phyloP scores from a whole-genome alignment of 30 jellyfish, hydroid and myxozoan species.

The Pseudorhiza aurosa region DNA sequence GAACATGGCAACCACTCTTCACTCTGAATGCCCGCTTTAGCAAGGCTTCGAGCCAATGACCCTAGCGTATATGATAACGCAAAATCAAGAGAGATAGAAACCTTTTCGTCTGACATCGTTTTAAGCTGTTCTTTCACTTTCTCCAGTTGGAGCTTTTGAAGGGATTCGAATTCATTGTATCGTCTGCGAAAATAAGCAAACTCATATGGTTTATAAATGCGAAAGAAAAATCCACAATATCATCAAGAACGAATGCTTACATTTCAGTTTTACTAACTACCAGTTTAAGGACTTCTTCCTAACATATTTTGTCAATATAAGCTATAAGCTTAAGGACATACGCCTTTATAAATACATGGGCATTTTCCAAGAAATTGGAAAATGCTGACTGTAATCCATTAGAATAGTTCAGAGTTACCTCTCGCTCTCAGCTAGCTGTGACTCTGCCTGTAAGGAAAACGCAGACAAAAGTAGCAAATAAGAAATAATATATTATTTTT shows the following conservation, averaged over 20 bases:
- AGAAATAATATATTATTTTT: too few species aligned
- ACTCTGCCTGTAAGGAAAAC: slow-evolving; percentile 53
- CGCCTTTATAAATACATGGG: too few species aligned
- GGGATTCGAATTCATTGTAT: slow-evolving; percentile 30
- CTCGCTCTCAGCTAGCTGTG: slow-evolving; percentile 67
- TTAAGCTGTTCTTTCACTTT: slow-evolving; percentile 60
- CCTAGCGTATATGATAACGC: too few species aligned
- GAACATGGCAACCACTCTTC: too few species aligned
- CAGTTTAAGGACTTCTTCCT: too few species aligned
- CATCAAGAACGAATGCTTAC: not conserved
- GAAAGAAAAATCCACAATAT: not conserved
- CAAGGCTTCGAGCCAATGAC: too few species aligned
- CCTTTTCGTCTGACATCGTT: slow-evolving; percentile 53
- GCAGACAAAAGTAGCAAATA: not conserved
- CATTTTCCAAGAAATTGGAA: not conserved
- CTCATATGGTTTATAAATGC: too few species aligned
- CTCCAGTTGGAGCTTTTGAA: slow-evolving; percentile 52
- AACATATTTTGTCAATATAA: too few species aligned
- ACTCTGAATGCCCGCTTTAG: too few species aligned
- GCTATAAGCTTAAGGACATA: too few species aligned
- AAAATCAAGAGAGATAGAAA: slow-evolving; percentile 8
- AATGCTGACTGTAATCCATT: not conserved
- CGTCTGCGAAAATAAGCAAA: slow-evolving; percentile 59
- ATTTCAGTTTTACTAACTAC: too few species aligned
- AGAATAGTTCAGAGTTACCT: slow-evolving; percentile 8